phyloP scores from a whole-genome alignment of 2,888 invertebrate species.

The Drosophila rubida region DNA sequence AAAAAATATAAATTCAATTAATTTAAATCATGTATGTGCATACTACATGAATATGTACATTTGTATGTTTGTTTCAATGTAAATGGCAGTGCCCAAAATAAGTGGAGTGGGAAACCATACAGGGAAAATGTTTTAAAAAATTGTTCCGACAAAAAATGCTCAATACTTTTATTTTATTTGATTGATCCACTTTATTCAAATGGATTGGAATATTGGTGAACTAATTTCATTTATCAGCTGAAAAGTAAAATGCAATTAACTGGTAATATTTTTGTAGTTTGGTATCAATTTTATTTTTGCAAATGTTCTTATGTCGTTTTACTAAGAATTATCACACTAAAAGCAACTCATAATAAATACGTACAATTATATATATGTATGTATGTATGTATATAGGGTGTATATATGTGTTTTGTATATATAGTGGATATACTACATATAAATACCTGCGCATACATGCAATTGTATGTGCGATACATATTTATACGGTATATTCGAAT shows the following conservation, averaged over 20 bases:
- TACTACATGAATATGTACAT: too few relatives aligned
- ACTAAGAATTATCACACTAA: slow-evolving; percentile 75
- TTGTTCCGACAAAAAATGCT: too few relatives aligned
- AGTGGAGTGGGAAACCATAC: too few relatives aligned
- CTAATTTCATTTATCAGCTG: too few relatives aligned
- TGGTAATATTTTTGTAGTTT: slow-evolving; percentile 6
- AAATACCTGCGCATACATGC: slow-evolving; percentile 16
- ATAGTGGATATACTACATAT: slow-evolving; percentile 17
- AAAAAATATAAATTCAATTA: too few relatives aligned
- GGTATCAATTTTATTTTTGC: slow-evolving; percentile 50
- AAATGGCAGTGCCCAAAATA: too few relatives aligned
- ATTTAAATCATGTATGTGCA: too few relatives aligned
- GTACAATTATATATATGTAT: slow-evolving; percentile 50
- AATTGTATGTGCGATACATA: slow-evolving; percentile 18
- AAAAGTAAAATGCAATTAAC: background rate
- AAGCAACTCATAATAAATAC: slow-evolving; percentile 77
- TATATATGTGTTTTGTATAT: slow-evolving; percentile 43
- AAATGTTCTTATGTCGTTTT: slow-evolving; percentile 53
- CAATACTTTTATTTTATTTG: too few relatives aligned
- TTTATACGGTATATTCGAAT: slow-evolving; percentile 5
- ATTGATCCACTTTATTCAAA: too few relatives aligned
- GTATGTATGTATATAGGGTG: slow-evolving; percentile 24
- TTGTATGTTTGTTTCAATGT: too few relatives aligned
- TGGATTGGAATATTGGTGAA: too few relatives aligned
- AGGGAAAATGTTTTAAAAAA: too few relatives aligned